These are phyloP conservation scores for Bettongia penicillata DNA, from an alignment of 2,113 vertebrate species.

Conservation along the genomic window DNA sequence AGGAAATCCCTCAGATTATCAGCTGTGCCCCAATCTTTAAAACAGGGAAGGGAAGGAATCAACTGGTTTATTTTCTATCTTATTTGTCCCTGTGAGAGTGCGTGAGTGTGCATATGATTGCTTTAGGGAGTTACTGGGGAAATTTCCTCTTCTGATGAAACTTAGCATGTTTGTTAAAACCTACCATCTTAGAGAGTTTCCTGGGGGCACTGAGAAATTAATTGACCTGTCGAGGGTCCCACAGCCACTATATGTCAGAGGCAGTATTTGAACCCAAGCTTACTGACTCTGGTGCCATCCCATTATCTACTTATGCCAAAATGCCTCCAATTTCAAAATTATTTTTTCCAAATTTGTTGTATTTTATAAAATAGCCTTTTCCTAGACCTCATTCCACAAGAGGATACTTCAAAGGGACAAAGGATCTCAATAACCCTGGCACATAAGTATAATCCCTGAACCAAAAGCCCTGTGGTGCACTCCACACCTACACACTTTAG, in stretches of 20 bases:
- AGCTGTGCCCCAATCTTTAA: background rate
- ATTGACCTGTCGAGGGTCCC: background rate
- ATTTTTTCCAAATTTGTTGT: background rate
- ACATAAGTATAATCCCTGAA: background rate
- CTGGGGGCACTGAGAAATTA: background rate
- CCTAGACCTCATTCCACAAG: background rate
- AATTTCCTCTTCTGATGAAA: background rate
- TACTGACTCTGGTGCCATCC: too few species aligned
- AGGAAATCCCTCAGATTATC: background rate
- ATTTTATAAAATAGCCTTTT: background rate
- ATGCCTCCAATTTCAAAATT: background rate
- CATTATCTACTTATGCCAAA: too few species aligned
- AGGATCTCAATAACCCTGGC: background rate
- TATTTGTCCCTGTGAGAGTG: background rate
- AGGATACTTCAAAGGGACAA: background rate
- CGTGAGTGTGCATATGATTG: background rate
- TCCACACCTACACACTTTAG: background rate
- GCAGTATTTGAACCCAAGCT: too few species aligned
- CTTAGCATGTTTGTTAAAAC: background rate
- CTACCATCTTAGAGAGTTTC: background rate
- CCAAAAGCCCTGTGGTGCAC: background rate
- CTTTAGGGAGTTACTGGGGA: background rate
- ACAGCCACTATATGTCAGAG: too few species aligned
- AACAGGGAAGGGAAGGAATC: background rate
- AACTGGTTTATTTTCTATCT: background rate